Base-by-base conservation (phyloP, 2,888 invertebrate species). In the Tenodera sinensis region DNA sequence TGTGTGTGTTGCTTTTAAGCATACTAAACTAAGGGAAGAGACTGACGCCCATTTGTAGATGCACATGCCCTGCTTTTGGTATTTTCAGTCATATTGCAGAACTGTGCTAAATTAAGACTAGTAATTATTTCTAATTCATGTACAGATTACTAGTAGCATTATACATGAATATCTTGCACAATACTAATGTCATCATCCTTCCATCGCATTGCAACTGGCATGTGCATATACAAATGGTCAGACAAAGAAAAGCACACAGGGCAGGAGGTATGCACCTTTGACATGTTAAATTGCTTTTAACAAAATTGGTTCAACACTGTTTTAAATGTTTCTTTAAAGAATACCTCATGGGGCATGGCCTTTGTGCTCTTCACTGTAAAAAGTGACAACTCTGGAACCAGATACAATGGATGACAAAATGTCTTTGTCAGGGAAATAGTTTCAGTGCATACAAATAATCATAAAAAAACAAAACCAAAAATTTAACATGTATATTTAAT, bases 11-110 rank as follows among this genome's bases (percentile, higher is more conserved):
- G 89, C 89, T 90, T 89, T 89, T 91, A 91, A 91, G 91, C 91
- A 91, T 91, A 91, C 91, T 91, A 91, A 91, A 91, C 90, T 90
- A 91, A 91, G 91, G 91, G 91, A 91, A 91, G 91, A 90, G 90
- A 90, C 88, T 84, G 81, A 85, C 34, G 87, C 81, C 89, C 87
- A 89, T 83, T 84, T 87, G 89, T 83, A 83, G 28, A 87, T n/a
- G 83, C 28, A 84, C n/a, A n/a, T 86, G 27, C 81, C 85, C 15
- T 83, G 83, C 28, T 83, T 83, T 28, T 83, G 28, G 28, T n/a
- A 28, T 28, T 83, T 28, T 28, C 83, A 83, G 83, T 28, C 83
- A 83, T 83, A 28, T 83, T 83, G 28, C n/a, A n/a, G 20, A 83
- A 47, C 30, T 14, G 85, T 85, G 54, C 54, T 71, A 71, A 20